Base-by-base conservation (phyloP, 2,113 vertebrate species). In the Ochotona curzoniae region DNA sequence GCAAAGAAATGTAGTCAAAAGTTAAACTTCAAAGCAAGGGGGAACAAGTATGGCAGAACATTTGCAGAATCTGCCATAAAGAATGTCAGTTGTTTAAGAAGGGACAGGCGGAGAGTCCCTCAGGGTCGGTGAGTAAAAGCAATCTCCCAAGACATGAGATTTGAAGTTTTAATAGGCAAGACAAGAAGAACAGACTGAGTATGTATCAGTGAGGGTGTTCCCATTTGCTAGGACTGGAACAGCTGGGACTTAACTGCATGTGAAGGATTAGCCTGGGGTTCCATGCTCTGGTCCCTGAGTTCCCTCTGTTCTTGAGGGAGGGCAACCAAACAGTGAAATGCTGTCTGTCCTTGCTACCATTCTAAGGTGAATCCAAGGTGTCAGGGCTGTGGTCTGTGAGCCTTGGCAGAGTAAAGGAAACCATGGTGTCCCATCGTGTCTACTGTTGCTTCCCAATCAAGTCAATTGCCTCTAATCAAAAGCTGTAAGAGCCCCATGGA, bases 21-120 rank as follows among this genome's bases (percentile, higher is more conserved):
- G 30, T 35, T 63, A 9, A 51, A 75, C 14, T n/a, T 3, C 7
- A 49, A 83, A 86, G 64, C 54, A 73, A 78, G 13, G 79, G 23
- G 51, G 25, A 74, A 80, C 15, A 75, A 76, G 35, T 26, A 14
- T n/a, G 11, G 80, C 47, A 61, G 86, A 78, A 20, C 35, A 49
- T 47, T 78, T 51, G 25, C 57, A 61, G 63, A 78, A 71, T 57
- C 25, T 78, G 21, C 35, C 70, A 60, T 15, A 78, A 93, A 81
- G 74, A 90, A 30, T 81, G 28, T 57, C 69, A 78, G 8, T 26
- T 66, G 61, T 89, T 81, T 89, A 60, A 82, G 63, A 66, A 85
- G 38, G 28, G 89, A 28, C 60, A 49, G 54, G 57, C 30, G 86
- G 64, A 85, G 44, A 60, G 30, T 76, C 35, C 70, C 49, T 5